Conservation (phyloP, 2,797 vertebrate genomes). For the Leptodactylus fallax region DNA sequence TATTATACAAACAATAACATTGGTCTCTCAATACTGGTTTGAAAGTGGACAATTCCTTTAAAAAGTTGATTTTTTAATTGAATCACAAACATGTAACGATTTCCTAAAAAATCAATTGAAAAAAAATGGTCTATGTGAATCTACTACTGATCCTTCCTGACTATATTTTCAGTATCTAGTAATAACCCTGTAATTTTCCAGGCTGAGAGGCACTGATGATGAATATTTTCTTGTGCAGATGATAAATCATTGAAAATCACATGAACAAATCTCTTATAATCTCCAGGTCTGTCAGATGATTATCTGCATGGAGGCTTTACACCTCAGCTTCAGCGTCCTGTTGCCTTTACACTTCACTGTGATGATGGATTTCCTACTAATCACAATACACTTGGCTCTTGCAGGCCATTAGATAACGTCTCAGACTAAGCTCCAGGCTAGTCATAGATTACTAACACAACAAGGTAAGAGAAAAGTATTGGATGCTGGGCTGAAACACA, state of each 20-base stretch:
- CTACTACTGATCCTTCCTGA: too few species aligned
- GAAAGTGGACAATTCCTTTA: too few species aligned
- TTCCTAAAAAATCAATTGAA: conserved; percentile 41
- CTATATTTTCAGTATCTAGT: not conserved
- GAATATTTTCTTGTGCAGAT: not conserved
- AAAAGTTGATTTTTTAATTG: too few species aligned
- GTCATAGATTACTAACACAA: not conserved
- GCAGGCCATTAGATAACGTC: not conserved
- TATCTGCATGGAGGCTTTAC: conserved; percentile 13
- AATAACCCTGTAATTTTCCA: not conserved
- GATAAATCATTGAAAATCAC: conserved; percentile 1
- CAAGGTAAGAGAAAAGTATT: not conserved
- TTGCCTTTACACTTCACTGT: not conserved
- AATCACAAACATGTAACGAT: not conserved
- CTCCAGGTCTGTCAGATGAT: conserved; percentile 10
- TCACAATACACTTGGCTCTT: conserved; percentile 14
- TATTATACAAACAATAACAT: too few species aligned
- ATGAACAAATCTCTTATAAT: not conserved
- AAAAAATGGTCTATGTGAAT: not conserved
- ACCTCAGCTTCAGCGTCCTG: not conserved
- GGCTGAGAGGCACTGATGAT: not conserved
- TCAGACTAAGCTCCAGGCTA: not conserved
- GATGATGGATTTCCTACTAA: conserved; percentile 6
- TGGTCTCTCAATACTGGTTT: too few species aligned
- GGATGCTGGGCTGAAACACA: not conserved